Evolutionary conservation across 1,140 invertebrate species (phyloP), one percentile per base, ranked within the genome.

Genomic region (Tenebrio molitor): DNA sequence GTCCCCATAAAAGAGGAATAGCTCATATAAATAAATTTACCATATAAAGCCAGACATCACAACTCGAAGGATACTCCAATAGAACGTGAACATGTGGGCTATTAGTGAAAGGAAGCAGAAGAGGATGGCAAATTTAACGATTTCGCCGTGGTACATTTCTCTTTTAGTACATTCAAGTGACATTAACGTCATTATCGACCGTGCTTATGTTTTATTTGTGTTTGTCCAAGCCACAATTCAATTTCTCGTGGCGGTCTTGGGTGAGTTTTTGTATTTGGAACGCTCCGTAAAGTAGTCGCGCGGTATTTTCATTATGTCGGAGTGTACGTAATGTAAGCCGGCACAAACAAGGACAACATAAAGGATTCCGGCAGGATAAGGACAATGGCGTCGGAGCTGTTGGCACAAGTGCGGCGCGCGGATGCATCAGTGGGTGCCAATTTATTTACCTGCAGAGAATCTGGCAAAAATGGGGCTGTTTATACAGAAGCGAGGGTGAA

Each of bases 51-150:
- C 19, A 53, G 19, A 25, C 23, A 58, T 39, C 23, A 4, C 50
- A 29, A 15, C 23, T 58, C 23, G 12, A 7, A 58, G 16, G 41
- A 53, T 53, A n/a, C 19, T 21, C 10, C 14, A 7, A 12, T 39
- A 12, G 7, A 7, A 39, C 36, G 36, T 39, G 7, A 39, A 25
- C 46, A 23, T 53, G 17, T 23, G n/a, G 5, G 23, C 50, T 58
- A 58, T 58, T 33, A 58, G 50, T 58, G 23, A 58, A 58, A 58
- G 50, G 50, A 58, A 58, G 23, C 21, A 58, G 23, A 58, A 58
- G 44, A 50, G 17, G 44, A 50, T 50, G 44, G 44, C 50, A 29
- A 29, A 58, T 58, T 58, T 33, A 58, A 58, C 50, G 44, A 50
- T 58, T 58, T 58, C 29, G 23, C 29, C 14, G 50, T 58, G 21